Evolutionary conservation across 2,888 invertebrate species (phyloP).

Genomic region (Nomada lathburiana): DNA sequence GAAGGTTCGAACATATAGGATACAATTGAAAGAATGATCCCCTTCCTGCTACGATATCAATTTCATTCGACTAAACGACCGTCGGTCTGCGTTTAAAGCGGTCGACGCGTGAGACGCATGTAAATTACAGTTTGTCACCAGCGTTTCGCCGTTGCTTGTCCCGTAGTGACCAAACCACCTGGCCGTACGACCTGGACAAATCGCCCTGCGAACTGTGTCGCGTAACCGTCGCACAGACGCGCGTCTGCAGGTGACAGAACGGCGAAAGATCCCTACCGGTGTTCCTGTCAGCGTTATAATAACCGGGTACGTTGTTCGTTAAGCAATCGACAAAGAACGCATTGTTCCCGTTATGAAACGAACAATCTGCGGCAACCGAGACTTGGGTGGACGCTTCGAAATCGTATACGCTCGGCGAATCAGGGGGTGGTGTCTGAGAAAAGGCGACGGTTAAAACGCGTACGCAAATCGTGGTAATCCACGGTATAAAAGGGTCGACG

Average conservation of each 20-base stretch:
- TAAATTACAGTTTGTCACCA: conserved; percentile 42
- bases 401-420: not conserved
- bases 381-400: not conserved
- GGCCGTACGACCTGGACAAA: conserved; percentile 71
- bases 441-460: not conserved
- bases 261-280: conserved; percentile 53
- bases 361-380: not conserved
- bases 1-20: too few species aligned
- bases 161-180: conserved; percentile 63
- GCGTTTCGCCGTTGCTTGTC: conserved; percentile 24
- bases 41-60: too few species aligned
- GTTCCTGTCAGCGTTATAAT: conserved; percentile 43
- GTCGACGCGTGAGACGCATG: conserved; percentile 19
- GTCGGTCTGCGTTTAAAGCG: not conserved
- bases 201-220: conserved; percentile 64
- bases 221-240: conserved; percentile 27
- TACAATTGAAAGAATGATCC: too few species aligned
- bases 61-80: not conserved
- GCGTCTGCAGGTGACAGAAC: conserved; percentile 56
- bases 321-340: conserved; percentile 32
- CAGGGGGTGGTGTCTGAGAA: not conserved
- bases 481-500: not conserved
- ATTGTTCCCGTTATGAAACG: not conserved
- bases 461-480: conserved; percentile 5
- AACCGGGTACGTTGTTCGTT: conserved; percentile 17